A percentile compares a stretch with the other conserved stretches of the same genome.
phyloP scores from a whole-genome alignment of 2,797 vertebrate species.

The Podarcis siculus region DNA sequence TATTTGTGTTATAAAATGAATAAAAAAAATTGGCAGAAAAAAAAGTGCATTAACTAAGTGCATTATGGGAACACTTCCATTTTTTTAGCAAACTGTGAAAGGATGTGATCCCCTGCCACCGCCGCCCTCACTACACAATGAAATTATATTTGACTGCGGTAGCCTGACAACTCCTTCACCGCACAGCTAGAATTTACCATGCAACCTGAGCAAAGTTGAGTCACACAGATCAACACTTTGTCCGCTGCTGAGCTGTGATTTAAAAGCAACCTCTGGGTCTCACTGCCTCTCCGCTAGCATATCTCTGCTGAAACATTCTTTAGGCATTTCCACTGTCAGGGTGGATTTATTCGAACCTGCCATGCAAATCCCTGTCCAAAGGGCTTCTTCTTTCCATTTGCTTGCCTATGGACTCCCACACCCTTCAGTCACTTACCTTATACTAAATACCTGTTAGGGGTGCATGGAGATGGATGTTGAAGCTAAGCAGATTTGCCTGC shows the following conservation, averaged over 20 bases:
- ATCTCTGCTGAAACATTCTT: constrained; percentile 4
- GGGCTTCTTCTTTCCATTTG: neutral
- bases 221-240: constrained; percentile 4
- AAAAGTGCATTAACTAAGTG: neutral
- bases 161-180: constrained; percentile 3
- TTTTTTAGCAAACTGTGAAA: neutral
- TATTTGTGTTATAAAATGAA: no score
- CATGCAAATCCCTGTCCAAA: neutral
- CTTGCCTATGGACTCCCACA: neutral
- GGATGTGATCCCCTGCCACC: neutral
- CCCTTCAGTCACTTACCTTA: constrained; percentile 1
- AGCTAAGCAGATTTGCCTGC: neutral
- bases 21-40: no score
- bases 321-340: neutral
- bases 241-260: neutral
- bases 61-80: neutral
- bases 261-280: constrained; percentile 17
- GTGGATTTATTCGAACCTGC: neutral
- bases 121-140: no score
- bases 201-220: neutral
- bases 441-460: neutral
- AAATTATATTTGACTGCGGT: neutral
- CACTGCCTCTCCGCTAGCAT: neutral
- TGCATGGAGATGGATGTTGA: constrained; percentile 11
- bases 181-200: neutral